Evolutionary conservation across 2,113 vertebrate genomes (phyloP).

Genomic region (Silurus meridionalis): DNA sequence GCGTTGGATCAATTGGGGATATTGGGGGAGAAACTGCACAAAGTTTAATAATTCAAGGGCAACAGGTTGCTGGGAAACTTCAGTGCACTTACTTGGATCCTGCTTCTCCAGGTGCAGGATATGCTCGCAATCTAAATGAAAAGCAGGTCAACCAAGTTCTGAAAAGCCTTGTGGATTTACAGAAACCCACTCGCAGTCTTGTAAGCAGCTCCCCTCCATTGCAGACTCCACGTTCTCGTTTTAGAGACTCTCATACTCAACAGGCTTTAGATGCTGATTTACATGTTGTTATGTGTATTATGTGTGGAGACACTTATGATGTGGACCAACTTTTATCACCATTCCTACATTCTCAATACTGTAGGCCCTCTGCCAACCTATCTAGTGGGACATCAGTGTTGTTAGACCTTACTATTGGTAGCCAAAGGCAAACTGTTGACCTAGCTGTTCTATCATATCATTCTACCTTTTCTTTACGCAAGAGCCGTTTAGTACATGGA

Average conservation of each 20-base stretch:
- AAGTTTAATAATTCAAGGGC: constrained; percentile 87
- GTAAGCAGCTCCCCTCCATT: constrained; percentile 72
- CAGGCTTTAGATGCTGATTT: constrained; percentile 79
- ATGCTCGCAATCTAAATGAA: constrained; percentile 88
- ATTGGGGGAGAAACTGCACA: constrained; percentile 89
- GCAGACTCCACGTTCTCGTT: constrained; percentile 69
- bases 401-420: constrained; percentile 81
- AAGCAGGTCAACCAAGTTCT: constrained; percentile 89
- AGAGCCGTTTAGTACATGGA: constrained; percentile 88
- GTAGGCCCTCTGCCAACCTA: constrained; percentile 74
- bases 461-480: constrained; percentile 86
- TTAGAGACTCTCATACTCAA: constrained; percentile 79
- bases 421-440: constrained; percentile 82
- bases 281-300: constrained; percentile 88
- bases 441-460: constrained; percentile 90
- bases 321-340: constrained; percentile 87
- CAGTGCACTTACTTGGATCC: constrained; percentile 90
- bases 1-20: constrained; percentile 80
- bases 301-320: constrained; percentile 89
- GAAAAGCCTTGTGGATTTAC: constrained; percentile 83
- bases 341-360: constrained; percentile 83
- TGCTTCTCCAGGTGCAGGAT: constrained; percentile 83
- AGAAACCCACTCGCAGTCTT: constrained; percentile 70
- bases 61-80: constrained; percentile 86
- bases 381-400: constrained; percentile 79